Percentiles rank a stretch among this genome's conserved stretches.
These are phyloP conservation scores for human (Homo sapiens) DNA, from an alignment of 2,113 vertebrate species.

Conservation along the genomic window GRCh38 chr7:78907001-78907500, in stretches of 20 bases:
- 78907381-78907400: not conserved
- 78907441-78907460: not conserved
- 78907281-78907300: not conserved
- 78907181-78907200: not conserved
- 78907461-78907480: not conserved
- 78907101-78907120: not conserved
- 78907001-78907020: not conserved
- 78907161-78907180: not conserved
- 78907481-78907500: not conserved
- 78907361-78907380: not conserved
- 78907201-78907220: not conserved
- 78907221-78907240: not conserved
- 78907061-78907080: not conserved
- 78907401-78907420: not conserved
- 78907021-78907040: not conserved
- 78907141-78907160: not conserved
- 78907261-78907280: not conserved
- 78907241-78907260: not conserved
- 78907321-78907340: not conserved
- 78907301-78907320: not conserved
- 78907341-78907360: not conserved
- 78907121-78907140: not conserved
- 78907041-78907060: not conserved
- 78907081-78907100: not conserved
- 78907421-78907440: not conserved